Evolutionary conservation across 2,797 vertebrate species (phyloP).

Genomic region (Oryzias dopingdopingensis): DNA sequence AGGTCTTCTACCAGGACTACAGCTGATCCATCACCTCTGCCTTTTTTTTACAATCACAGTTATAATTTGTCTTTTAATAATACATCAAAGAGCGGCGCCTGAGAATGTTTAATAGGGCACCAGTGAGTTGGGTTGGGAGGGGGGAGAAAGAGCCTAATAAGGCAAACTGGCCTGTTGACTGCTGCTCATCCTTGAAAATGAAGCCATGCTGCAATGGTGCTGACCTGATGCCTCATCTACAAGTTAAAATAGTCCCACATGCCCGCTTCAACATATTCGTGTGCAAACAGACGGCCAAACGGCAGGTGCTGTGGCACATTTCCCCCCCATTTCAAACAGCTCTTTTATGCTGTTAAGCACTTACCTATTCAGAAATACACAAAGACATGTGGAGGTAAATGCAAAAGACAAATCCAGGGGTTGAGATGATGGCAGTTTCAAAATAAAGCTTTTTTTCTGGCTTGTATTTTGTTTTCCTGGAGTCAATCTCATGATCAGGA

Average conservation of each 20-base stretch:
- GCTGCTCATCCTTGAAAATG: constrained; percentile 70
- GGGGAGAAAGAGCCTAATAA: constrained; percentile 54
- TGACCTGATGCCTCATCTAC: constrained; percentile 79
- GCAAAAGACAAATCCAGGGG: constrained; percentile 64
- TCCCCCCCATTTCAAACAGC: constrained; percentile 62
- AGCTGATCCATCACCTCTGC: constrained; percentile 70
- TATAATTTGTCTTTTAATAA: constrained; percentile 71
- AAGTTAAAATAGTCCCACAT: constrained; percentile 75
- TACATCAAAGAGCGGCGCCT: constrained; percentile 66
- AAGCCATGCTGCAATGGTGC: constrained; percentile 63
- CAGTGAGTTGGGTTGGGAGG: constrained; percentile 52
- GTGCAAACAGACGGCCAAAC: constrained; percentile 70
- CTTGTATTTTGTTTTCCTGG: constrained; percentile 12
- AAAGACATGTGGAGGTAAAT: constrained; percentile 70
- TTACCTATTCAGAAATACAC: constrained; percentile 72
- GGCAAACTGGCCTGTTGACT: constrained; percentile 70
- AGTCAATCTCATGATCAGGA: constrained; percentile 62
- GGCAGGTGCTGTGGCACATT: constrained; percentile 70
- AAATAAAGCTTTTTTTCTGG: constrained; percentile 46
- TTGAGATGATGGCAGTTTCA: constrained; percentile 31
- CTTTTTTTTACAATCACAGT: constrained; percentile 60
- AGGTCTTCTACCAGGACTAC: constrained; percentile 68
- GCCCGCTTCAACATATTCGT: constrained; percentile 75
- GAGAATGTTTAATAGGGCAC: constrained; percentile 63
- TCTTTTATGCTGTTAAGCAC: constrained; percentile 77